phyloP scores from a whole-genome alignment of 2,113 vertebrate genomes.

The Nematolebias whitei region DNA sequence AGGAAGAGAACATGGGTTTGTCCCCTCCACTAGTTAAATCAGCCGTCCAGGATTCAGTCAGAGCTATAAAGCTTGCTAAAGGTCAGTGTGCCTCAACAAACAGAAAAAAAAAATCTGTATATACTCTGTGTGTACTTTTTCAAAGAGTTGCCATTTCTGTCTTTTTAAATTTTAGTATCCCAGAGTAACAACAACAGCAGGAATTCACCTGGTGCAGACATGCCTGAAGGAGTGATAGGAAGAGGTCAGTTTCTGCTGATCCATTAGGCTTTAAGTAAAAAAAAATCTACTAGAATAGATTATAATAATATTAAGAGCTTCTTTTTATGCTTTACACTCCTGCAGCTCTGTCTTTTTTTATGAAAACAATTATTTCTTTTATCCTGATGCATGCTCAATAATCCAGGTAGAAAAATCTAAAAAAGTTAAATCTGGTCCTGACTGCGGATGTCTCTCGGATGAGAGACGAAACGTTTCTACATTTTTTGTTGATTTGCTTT shows the following conservation, averaged over 20 bases:
- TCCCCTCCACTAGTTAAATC: constrained; percentile 64
- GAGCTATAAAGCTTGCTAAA: constrained; percentile 79
- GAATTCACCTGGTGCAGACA: constrained; percentile 61
- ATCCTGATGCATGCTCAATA: too few relatives aligned
- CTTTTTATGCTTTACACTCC: too few relatives aligned
- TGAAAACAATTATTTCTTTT: too few relatives aligned
- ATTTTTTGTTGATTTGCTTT: too few relatives aligned
- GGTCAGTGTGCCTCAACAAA: constrained; percentile 70
- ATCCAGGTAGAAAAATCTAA: too few relatives aligned
- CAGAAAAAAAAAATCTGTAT: neutral
- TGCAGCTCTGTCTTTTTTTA: too few relatives aligned
- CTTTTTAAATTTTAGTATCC: constrained; percentile 61
- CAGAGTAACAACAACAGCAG: constrained; percentile 61
- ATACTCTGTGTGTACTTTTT: neutral
- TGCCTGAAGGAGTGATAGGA: constrained; percentile 85
- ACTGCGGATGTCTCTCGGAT: too few relatives aligned
- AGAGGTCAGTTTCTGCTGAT: constrained; percentile 80
- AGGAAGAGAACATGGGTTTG: constrained; percentile 73
- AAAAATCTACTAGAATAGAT: too few relatives aligned
- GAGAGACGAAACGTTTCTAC: too few relatives aligned
- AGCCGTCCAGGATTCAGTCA: constrained; percentile 73
- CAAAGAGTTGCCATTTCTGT: neutral
- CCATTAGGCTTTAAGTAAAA: neutral
- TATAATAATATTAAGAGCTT: too few relatives aligned
- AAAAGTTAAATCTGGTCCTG: too few relatives aligned